Conservation (phyloP, 2,888 invertebrate genomes). For the Drosophila testacea region DNA sequence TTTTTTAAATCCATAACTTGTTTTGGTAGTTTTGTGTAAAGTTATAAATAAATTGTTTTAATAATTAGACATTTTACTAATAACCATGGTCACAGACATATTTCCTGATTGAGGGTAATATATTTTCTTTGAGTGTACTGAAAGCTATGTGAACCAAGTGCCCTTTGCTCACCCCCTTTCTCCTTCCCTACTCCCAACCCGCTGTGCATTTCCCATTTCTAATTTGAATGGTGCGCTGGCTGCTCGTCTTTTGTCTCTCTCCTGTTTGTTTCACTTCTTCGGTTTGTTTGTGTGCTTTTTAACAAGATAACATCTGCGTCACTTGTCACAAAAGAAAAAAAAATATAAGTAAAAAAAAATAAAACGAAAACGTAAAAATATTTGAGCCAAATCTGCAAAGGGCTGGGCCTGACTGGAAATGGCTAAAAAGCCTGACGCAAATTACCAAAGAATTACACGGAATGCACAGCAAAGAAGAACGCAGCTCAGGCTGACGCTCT, state of each 20-base stretch:
- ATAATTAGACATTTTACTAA: not conserved
- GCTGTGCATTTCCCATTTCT: conserved; percentile 69
- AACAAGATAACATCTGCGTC: conserved; percentile 75
- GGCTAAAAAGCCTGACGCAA: conserved; percentile 58
- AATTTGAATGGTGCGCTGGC: conserved; percentile 59
- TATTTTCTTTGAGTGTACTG: conserved; percentile 1
- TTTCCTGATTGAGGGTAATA: not conserved
- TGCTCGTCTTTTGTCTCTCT: conserved; percentile 40
- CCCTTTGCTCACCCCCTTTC: conserved; percentile 1
- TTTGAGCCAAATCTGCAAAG: conserved; percentile 38
- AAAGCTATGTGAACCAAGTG: conserved; percentile 50
- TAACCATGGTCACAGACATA: not conserved
- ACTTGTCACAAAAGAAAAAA: conserved; percentile 61
- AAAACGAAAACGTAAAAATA: conserved; percentile 30
- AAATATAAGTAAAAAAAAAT: conserved; percentile 7
- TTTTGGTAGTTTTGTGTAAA: no score
- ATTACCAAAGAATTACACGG: conserved; percentile 68
- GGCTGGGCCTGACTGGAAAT: conserved; percentile 25
- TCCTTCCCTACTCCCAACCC: conserved; percentile 40
- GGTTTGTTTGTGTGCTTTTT: conserved; percentile 68
- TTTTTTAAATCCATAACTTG: no score
- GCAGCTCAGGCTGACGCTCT: not conserved
- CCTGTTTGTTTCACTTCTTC: conserved; percentile 53
- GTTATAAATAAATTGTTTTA: no score
- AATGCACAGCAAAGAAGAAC: conserved; percentile 37